Evolutionary conservation across 1,140 invertebrate species (phyloP).

Genomic region (Aphelenchoides avenae): DNA sequence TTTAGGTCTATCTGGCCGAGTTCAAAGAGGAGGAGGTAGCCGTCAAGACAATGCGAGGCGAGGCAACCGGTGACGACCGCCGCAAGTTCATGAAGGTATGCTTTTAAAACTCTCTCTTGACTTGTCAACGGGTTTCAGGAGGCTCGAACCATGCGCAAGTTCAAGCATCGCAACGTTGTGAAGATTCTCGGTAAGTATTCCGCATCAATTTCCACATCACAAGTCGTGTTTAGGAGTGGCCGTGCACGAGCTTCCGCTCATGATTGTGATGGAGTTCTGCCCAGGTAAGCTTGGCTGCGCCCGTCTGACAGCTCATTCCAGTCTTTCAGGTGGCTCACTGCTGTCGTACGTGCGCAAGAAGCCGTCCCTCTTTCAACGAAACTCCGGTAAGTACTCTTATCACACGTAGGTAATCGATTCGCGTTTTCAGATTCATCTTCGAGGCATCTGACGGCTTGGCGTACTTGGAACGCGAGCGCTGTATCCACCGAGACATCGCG

Average conservation of each 20-base stretch:
- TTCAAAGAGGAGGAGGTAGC: conserved; percentile 18
- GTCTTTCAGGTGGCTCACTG: conserved; percentile 28
- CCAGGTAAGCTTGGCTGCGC: conserved; percentile 15
- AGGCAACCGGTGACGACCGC: conserved; percentile 25
- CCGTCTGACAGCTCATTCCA: background rate
- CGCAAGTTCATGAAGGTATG: conserved; percentile 47
- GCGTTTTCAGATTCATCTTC: conserved; percentile 17
- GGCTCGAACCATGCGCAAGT: conserved; percentile 39
- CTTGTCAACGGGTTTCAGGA: too few species aligned
- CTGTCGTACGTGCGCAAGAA: conserved; percentile 34
- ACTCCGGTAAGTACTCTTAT: too few species aligned
- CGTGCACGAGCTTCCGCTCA: conserved; percentile 60
- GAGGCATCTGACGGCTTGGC: conserved; percentile 38
- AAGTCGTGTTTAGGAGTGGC: too few species aligned
- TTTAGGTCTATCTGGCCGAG: conserved; percentile 1
- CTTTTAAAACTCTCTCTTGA: too few species aligned
- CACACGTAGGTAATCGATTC: too few species aligned
- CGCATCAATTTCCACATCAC: too few species aligned
- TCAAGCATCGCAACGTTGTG: conserved; percentile 60
- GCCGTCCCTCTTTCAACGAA: conserved; percentile 14
- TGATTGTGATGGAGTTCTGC: conserved; percentile 44
- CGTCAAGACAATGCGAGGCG: conserved; percentile 45
- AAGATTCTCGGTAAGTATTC: conserved; percentile 61
- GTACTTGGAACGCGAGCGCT: conserved; percentile 29
- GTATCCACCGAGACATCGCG: conserved; percentile 32